These are phyloP conservation scores for Tillus elongatus DNA, from an alignment of 2,888 invertebrate species.

Conservation along the genomic window DNA sequence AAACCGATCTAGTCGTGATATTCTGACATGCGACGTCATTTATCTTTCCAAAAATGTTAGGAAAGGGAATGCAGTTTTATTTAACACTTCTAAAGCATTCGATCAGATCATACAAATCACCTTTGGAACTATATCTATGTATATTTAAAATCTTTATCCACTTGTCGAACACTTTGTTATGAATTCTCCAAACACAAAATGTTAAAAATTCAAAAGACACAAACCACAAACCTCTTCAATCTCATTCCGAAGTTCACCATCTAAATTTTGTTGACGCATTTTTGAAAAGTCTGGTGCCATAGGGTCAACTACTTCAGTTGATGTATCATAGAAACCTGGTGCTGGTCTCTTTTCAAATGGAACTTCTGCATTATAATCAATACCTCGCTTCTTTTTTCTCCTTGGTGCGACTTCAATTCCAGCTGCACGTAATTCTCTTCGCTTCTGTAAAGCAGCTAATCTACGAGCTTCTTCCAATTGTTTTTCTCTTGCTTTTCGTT, in stretches of 20 bases:
- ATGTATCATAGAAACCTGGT: slow-evolving; percentile 90
- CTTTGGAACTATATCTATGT: too few relatives aligned
- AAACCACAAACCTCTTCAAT: slow-evolving; percentile 67
- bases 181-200: too few relatives aligned
- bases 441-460: slow-evolving; percentile 92
- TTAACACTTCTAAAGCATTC: too few relatives aligned
- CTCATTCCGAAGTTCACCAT: slow-evolving; percentile 83
- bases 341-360: slow-evolving; percentile 95
- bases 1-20: too few relatives aligned
- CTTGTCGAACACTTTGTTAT: too few relatives aligned
- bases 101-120: too few relatives aligned
- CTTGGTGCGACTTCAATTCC: slow-evolving; percentile 64
- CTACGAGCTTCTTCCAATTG: slow-evolving; percentile 96
- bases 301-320: slow-evolving; percentile 79
- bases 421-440: slow-evolving; percentile 94
- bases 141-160: too few relatives aligned
- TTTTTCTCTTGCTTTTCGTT: slow-evolving; percentile 92
- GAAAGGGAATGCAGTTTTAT: too few relatives aligned
- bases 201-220: too few relatives aligned
- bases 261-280: slow-evolving; percentile 84
- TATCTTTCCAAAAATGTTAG: too few relatives aligned
- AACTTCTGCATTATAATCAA: slow-evolving; percentile 95
- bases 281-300: slow-evolving; percentile 83
- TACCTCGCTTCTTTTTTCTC: slow-evolving; percentile 73
- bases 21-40: too few relatives aligned